Conservation (phyloP, 2,888 invertebrate genomes). For the Cinara cedri region DNA sequence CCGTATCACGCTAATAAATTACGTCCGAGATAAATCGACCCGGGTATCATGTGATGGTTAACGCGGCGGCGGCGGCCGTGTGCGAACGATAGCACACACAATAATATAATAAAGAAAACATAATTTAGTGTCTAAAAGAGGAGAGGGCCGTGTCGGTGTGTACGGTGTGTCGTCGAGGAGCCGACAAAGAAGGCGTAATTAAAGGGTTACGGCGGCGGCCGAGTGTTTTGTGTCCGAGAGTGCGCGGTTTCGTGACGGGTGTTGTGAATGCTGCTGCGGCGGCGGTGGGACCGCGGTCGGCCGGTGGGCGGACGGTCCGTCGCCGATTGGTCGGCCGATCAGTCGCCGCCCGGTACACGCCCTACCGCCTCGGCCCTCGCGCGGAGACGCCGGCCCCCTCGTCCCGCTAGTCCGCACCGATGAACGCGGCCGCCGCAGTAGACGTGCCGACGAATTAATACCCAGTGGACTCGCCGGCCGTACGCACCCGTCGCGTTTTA, state of each 20-base stretch:
- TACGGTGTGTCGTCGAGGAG: background rate
- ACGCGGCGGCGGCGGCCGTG: constrained; percentile 46
- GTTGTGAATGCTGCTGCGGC: background rate
- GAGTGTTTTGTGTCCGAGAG: background rate
- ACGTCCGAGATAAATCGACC: constrained; percentile 58
- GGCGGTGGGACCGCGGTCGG: background rate
- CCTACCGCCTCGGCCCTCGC: background rate
- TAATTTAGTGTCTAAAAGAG: constrained; percentile 58
- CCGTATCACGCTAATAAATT: constrained; percentile 58
- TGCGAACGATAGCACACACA: background rate
- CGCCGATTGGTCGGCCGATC: background rate
- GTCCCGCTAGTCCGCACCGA: constrained; percentile 11
- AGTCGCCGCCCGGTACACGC: constrained; percentile 15
- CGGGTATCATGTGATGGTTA: constrained; percentile 56
- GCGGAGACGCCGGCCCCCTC: constrained; percentile 10
- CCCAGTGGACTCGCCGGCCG: constrained; percentile 41
- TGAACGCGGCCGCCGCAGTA: background rate
- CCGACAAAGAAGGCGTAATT: constrained; percentile 49
- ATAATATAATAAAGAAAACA: constrained; percentile 55
- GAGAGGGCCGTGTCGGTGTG: constrained; percentile 8
- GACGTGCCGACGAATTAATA: constrained; percentile 13
- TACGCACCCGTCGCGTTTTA: constrained; percentile 33
- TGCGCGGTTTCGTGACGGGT: background rate
- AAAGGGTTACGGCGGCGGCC: constrained; percentile 36
- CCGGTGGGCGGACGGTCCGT: constrained; percentile 16